Evolutionary conservation across 2,797 vertebrate species (phyloP), one percentile per base, ranked within the genome.

Genomic region (Enteromius radiatus): DNA sequence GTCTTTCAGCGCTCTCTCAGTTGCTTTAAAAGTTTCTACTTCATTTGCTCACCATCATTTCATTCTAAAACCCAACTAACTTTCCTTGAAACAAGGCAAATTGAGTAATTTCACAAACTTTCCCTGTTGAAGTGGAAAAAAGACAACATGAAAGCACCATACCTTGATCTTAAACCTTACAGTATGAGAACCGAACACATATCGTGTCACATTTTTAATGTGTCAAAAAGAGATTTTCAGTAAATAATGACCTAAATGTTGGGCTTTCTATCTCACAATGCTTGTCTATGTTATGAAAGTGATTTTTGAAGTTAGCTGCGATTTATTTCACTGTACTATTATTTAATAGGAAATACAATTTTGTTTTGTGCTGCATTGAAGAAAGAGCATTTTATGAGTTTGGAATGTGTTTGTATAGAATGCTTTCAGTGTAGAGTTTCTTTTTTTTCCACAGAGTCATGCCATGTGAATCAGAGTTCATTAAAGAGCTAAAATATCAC

Each of bases 401-500:
- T 21, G 69, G 11, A 59, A 10, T 33, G 9, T 3, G 21, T 67
- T 41, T 64, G 28, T 33, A 64, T 4, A 33, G 28, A 63, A 19
- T 14, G 54, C n/a, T 19, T 19, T 63, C 14, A 31, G n/a, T 23
- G 26, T 21, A 5, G 17, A 33, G 31, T 74, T 74, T 59, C 17
- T 56, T 8, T 52, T 9, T 52, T 52, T 21, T 52, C 0, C 21
- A 38, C 31, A 38, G 21, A 38, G 52, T 38, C 36, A 76, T 31
- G 15, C 14, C 9, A 56, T 23, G 23, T 33, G 12, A 65, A 49
- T 49, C 6, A 33, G n/a, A 28, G 10, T 54, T 43, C 8, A 63
- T 43, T 63, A 63, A 74, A 68, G 64, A 56, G 33, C 49, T 45
- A 47, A 71, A 70, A 59, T n/a, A 45, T 33, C 17, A 61, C 38